phyloP scores from a whole-genome alignment of 2,113 vertebrate genomes.

The Accipiter virgatus region DNA sequence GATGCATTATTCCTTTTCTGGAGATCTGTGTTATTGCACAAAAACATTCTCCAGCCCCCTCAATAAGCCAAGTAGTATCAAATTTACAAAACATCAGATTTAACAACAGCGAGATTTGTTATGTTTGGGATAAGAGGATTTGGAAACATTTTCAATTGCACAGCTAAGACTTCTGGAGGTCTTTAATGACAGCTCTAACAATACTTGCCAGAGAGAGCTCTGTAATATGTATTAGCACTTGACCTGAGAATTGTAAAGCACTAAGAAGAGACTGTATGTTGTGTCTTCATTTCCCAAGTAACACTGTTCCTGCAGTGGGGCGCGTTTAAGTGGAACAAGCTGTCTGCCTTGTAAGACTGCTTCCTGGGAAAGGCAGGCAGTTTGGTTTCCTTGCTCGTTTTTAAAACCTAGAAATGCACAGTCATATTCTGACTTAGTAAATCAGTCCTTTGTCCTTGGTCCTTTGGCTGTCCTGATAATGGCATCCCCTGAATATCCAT shows the following conservation, averaged over 20 bases:
- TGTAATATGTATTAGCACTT: slow-evolving; percentile 65
- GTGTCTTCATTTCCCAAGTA: slow-evolving; percentile 54
- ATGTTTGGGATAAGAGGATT: slow-evolving; percentile 68
- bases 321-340: slow-evolving; percentile 46
- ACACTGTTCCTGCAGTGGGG: slow-evolving; percentile 24
- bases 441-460: slow-evolving; percentile 53
- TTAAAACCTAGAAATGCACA: slow-evolving; percentile 27
- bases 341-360: slow-evolving; percentile 33
- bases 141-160: slow-evolving; percentile 66
- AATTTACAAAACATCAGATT: slow-evolving; percentile 72
- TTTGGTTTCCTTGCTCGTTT: not conserved
- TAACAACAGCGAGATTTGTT: slow-evolving; percentile 70
- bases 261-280: slow-evolving; percentile 45
- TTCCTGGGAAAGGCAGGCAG: slow-evolving; percentile 32
- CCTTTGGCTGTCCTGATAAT: not conserved
- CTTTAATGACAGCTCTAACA: slow-evolving; percentile 69
- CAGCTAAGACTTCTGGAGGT: slow-evolving; percentile 62
- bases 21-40: slow-evolving; percentile 20
- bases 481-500: not conserved
- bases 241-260: slow-evolving; percentile 67
- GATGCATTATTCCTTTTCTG: slow-evolving; percentile 33
- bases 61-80: slow-evolving; percentile 54
- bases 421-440: not conserved
- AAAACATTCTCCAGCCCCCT: slow-evolving; percentile 25
- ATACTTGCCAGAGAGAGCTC: slow-evolving; percentile 55